Conservation (phyloP, 1,140 invertebrate genomes). For the Dryas iulia region DNA sequence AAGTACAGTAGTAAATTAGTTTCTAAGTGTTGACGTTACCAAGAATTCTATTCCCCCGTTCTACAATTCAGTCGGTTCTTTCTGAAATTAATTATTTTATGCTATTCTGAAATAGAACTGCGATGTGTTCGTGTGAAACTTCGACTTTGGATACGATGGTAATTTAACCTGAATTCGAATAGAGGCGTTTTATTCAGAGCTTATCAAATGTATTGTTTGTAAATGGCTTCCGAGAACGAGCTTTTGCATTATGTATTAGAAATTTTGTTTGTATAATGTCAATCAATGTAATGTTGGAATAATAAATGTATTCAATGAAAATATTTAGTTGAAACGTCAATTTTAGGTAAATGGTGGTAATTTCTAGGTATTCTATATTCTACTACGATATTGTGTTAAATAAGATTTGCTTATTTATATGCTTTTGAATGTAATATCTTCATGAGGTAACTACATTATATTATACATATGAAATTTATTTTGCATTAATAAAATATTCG, state of each 20-base stretch:
- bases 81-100: conserved; percentile 22
- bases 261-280: neutral
- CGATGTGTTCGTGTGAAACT: conserved; percentile 16
- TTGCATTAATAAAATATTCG: too few relatives aligned
- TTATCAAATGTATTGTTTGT: neutral
- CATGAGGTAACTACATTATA: too few relatives aligned
- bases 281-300: neutral
- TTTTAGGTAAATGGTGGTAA: too few relatives aligned
- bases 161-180: conserved; percentile 5
- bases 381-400: too few relatives aligned
- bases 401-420: too few relatives aligned
- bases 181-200: neutral
- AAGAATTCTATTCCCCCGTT: neutral
- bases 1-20: neutral
- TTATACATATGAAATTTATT: too few relatives aligned
- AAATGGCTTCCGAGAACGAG: neutral
- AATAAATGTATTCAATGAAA: neutral
- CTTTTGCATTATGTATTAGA: conserved; percentile 3
- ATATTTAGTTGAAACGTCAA: neutral
- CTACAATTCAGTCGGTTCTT: conserved; percentile 9
- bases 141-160: conserved; percentile 15
- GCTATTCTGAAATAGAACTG: conserved; percentile 19
- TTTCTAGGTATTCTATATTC: too few relatives aligned
- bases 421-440: too few relatives aligned
- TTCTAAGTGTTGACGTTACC: neutral